Evolutionary conservation across 1,140 invertebrate genomes (phyloP).

Genomic region (Sitophilus oryzae): DNA sequence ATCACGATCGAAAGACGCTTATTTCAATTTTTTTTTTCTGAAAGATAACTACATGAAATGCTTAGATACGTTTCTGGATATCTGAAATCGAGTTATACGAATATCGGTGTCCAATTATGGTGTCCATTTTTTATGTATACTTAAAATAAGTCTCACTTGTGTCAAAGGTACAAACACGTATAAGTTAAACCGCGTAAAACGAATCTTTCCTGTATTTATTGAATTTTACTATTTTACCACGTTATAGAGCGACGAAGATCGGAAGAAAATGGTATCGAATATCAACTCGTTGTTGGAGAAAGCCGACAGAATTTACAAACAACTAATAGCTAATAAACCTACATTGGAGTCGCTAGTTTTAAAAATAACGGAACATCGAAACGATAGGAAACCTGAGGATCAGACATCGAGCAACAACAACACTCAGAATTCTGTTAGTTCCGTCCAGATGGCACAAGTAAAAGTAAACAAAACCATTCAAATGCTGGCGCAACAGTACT

Average conservation of each 20-base stretch:
- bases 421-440: conserved; percentile 36
- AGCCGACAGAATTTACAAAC: conserved; percentile 89
- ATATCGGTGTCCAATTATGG: too few species aligned
- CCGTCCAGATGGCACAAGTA: conserved; percentile 43
- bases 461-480: conserved; percentile 82
- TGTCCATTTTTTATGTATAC: too few species aligned
- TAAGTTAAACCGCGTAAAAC: too few species aligned
- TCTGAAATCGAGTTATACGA: too few species aligned
- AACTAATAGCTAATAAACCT: conserved; percentile 83
- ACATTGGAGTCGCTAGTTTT: conserved; percentile 74
- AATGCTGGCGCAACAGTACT: conserved; percentile 85
- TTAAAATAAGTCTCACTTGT: too few species aligned
- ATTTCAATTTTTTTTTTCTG: too few species aligned
- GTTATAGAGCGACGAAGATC: conserved; percentile 77
- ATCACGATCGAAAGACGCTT: too few species aligned
- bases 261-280: conserved; percentile 87
- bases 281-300: conserved; percentile 90
- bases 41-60: too few species aligned
- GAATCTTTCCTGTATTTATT: too few species aligned
- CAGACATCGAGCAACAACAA: conserved; percentile 29
- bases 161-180: too few species aligned
- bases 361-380: conserved; percentile 69
- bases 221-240: neutral
- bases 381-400: conserved; percentile 60
- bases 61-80: too few species aligned